These are phyloP conservation scores for Oceanodroma leucorhoa DNA, from an alignment of 2,797 vertebrate species.

Conservation along the genomic window DNA sequence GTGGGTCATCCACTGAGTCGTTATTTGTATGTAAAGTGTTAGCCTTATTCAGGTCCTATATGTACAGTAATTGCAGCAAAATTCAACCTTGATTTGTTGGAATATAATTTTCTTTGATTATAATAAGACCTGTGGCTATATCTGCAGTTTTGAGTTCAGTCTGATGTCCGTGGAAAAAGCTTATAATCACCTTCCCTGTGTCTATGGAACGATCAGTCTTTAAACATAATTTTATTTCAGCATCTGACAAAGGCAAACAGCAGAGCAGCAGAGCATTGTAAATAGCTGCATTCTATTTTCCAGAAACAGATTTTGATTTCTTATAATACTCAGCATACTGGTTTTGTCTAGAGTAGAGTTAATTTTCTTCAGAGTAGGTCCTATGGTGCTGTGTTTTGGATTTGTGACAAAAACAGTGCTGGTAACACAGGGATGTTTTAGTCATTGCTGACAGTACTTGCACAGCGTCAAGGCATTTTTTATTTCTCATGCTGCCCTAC, in stretches of 20 bases:
- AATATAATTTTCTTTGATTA: not conserved
- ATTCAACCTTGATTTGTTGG: not conserved
- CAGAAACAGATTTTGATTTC: not conserved
- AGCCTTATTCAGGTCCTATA: not conserved
- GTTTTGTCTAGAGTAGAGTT: not conserved
- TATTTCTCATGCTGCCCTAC: not conserved
- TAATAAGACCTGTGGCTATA: not conserved
- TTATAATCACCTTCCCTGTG: not conserved
- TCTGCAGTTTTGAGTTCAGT: not conserved
- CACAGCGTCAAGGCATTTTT: not conserved
- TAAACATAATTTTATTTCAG: not conserved
- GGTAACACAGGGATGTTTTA: not conserved
- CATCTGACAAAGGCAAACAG: not conserved
- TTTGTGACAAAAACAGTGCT: not conserved
- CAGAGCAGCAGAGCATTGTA: not conserved
- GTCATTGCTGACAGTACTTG: not conserved
- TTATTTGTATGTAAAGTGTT: not conserved
- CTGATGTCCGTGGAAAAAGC: not conserved
- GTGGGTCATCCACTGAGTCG: rapidly evolving
- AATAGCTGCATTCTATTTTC: not conserved
- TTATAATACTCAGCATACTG: not conserved
- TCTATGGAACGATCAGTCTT: not conserved
- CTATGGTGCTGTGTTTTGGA: not conserved
- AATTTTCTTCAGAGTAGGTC: not conserved
- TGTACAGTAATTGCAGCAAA: not conserved